These are phyloP conservation scores for Frankliniella fusca DNA, from an alignment of 2,888 invertebrate species.

Conservation along the genomic window DNA sequence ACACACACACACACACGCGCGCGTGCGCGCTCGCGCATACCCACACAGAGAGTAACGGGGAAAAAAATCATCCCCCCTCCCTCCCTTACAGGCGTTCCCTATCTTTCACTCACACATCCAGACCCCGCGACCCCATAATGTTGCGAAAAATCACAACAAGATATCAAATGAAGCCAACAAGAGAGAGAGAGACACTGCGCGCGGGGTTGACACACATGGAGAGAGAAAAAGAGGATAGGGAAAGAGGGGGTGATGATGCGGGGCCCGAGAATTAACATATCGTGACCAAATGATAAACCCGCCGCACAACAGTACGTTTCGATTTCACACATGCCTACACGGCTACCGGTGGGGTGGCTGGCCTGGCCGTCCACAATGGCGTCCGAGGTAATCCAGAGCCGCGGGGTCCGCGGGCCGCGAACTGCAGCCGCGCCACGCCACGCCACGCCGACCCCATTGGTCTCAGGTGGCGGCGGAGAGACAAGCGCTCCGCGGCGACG, in stretches of 20 bases:
- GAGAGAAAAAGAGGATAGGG: neutral
- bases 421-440: neutral
- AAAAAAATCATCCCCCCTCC: too few species aligned
- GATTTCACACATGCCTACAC: slow-evolving; percentile 13
- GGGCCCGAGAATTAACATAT: neutral
- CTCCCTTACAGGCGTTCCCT: too few species aligned
- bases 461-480: neutral
- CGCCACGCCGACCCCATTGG: too few species aligned
- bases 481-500: neutral
- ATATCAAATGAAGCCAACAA: slow-evolving; percentile 21
- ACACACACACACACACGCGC: too few species aligned
- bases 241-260: neutral
- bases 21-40: too few species aligned
- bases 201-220: neutral
- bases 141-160: slow-evolving; percentile 26
- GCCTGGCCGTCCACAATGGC: neutral
- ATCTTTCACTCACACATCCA: too few species aligned
- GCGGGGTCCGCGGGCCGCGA: neutral
- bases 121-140: neutral
- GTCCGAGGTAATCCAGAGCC: neutral
- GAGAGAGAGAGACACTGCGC: neutral
- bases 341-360: neutral
- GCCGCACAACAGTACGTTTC: neutral
- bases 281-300: slow-evolving; percentile 11
- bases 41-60: too few species aligned